Percentiles rank a stretch among this genome's conserved stretches.
These are phyloP conservation scores for Pollachius pollachius DNA, from an alignment of 2,113 vertebrate species.

Conservation along the genomic window DNA sequence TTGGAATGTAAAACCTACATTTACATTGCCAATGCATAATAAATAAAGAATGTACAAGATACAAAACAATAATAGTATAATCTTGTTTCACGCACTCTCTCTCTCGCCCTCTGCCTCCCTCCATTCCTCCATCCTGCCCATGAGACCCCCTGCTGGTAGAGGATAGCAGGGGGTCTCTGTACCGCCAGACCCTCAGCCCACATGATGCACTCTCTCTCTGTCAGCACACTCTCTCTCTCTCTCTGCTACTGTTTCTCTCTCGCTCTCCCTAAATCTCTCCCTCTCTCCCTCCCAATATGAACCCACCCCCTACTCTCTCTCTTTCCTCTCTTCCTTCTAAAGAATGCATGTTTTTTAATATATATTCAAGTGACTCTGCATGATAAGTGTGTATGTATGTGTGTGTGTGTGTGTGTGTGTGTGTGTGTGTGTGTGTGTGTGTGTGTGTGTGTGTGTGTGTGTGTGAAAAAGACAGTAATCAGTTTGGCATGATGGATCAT, in stretches of 20 bases:
- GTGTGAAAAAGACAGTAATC: not conserved
- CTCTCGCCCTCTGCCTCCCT: not conserved
- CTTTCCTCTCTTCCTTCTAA: not conserved
- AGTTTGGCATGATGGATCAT: slow-evolving; percentile 11
- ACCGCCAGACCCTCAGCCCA: not conserved
- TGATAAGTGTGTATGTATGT: not conserved
- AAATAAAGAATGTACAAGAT: too few species aligned
- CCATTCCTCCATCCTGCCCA: not conserved
- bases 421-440: not conserved
- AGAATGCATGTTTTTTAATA: not conserved
- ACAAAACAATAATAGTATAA: too few species aligned
- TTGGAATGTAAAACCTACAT: too few species aligned
- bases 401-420: not conserved
- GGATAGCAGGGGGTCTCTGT: not conserved
- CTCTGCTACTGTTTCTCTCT: not conserved
- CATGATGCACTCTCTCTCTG: too few species aligned
- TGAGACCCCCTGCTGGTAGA: not conserved
- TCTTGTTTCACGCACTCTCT: not conserved
- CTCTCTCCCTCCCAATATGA: not conserved
- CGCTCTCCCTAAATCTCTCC: not conserved
- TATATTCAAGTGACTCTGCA: not conserved
- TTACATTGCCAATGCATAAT: too few species aligned
- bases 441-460: slow-evolving; percentile 9
- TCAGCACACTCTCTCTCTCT: too few species aligned
- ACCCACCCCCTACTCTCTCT: not conserved